These are phyloP conservation scores for Zhengitettix transpicula DNA, from an alignment of 2,888 invertebrate species.

Conservation along the genomic window DNA sequence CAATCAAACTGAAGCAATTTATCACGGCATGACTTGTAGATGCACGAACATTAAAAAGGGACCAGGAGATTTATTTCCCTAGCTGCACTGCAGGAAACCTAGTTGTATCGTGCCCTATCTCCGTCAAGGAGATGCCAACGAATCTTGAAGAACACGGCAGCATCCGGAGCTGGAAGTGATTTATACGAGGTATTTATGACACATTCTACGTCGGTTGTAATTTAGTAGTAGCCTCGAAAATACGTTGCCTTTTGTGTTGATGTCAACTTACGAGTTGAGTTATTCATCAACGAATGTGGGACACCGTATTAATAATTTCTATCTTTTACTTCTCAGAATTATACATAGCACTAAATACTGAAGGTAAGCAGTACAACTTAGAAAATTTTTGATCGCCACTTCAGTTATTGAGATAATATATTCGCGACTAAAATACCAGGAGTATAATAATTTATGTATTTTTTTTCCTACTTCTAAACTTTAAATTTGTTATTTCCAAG, in stretches of 20 bases:
- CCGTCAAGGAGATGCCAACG: background rate
- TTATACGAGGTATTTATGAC: background rate
- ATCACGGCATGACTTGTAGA: background rate
- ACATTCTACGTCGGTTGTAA: background rate
- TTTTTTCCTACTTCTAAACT: too few species aligned
- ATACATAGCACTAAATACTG: too few species aligned
- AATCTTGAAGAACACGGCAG: background rate
- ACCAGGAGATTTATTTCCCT: background rate
- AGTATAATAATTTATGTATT: too few species aligned
- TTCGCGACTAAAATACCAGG: too few species aligned
- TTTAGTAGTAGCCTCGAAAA: background rate
- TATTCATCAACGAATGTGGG: too few species aligned
- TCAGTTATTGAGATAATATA: too few species aligned
- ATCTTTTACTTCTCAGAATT: too few species aligned
- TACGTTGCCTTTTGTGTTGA: background rate
- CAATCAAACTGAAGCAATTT: too few species aligned
- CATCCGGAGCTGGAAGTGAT: background rate
- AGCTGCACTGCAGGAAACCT: background rate
- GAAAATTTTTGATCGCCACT: too few species aligned
- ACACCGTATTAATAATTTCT: too few species aligned
- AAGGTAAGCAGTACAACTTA: too few species aligned
- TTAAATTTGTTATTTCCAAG: too few species aligned
- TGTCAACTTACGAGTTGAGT: background rate
- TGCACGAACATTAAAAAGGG: background rate
- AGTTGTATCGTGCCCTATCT: background rate